These are phyloP conservation scores for Eristalis arbustorum DNA, from an alignment of 2,888 invertebrate species.

Conservation along the genomic window DNA sequence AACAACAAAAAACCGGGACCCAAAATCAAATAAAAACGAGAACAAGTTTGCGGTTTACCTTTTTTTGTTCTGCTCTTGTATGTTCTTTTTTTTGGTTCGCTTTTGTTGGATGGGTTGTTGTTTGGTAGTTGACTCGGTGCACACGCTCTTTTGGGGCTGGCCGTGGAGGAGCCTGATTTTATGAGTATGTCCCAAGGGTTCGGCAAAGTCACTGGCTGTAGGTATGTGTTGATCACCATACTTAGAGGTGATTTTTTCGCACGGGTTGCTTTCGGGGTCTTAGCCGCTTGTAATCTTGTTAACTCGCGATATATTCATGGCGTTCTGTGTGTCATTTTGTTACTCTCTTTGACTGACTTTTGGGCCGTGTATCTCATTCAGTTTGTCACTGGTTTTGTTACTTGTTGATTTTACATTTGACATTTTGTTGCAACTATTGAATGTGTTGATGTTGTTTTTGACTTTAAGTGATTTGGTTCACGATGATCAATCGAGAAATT, in stretches of 20 bases:
- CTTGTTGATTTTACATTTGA: background rate
- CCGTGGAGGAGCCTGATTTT: constrained; percentile 14
- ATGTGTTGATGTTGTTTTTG: background rate
- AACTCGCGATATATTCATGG: constrained; percentile 51
- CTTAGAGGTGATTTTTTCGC: constrained; percentile 64
- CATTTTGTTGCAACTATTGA: no score
- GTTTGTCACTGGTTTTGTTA: background rate
- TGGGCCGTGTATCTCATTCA: background rate
- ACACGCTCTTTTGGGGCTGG: background rate
- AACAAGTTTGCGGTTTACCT: constrained; percentile 63
- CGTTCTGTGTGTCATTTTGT: constrained; percentile 51
- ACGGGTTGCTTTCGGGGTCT: constrained; percentile 56
- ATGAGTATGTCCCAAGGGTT: constrained; percentile 25
- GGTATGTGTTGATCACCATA: constrained; percentile 58
- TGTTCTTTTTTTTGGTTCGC: background rate
- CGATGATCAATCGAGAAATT: no score
- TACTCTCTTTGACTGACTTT: constrained; percentile 11
- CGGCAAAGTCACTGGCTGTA: constrained; percentile 29
- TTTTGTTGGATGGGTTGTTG: background rate
- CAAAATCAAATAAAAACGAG: constrained; percentile 67
- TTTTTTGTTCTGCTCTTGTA: constrained; percentile 22
- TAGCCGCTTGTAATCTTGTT: constrained; percentile 65
- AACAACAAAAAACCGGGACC: constrained; percentile 37
- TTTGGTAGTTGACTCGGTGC: constrained; percentile 18
- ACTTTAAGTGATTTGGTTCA: no score